Evolutionary conservation across 2,888 invertebrate genomes (phyloP), one percentile per base, ranked within the genome.

Genomic region (Dioctria linearis): DNA sequence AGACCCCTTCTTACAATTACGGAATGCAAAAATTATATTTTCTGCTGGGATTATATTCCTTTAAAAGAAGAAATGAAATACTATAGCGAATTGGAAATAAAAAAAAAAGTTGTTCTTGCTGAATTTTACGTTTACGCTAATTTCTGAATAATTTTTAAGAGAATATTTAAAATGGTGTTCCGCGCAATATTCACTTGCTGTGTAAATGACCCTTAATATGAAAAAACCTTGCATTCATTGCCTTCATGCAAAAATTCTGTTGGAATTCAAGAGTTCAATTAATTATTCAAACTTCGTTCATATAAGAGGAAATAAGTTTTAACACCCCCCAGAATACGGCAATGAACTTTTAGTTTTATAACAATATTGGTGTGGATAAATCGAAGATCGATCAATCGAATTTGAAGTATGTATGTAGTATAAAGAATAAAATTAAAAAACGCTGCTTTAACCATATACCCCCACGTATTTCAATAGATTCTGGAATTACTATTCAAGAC

Each of bases 301-400:
- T 37, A 42, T 61, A 25, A 59, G 54, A 73, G 73, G 73, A 73
- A 73, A 73, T 73, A 73, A 73, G 57, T 57, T 73, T 73, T 42
- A 57, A 40, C 42, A 54, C 57, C 25, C 25, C 25, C 25, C 43
- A 3, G 57, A 11, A 51, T 51, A 69, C 49, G 73, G n/a, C 73
- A 73, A 73, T 73, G 73, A 73, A 73, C 73, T 73, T 42, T 42
- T 39, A 73, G 11, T 25, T 25, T n/a, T 25, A 25, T 25, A 25
- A 2, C 2, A 25, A 25, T 25, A 25, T 25, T 25, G 25, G 25
- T 25, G 25, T 25, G 25, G 25, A 25, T 11, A 8, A n/a, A 54
- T 6, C 11, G 6, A n/a, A 54, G 6, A 54, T 54, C 6, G 4
- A 54, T 8, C 9, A 54, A 54, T 54, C 54, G 54, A n/a, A n/a